Base-by-base conservation (phyloP, 2,113 vertebrate species). In the Ciconia boyciana region DNA sequence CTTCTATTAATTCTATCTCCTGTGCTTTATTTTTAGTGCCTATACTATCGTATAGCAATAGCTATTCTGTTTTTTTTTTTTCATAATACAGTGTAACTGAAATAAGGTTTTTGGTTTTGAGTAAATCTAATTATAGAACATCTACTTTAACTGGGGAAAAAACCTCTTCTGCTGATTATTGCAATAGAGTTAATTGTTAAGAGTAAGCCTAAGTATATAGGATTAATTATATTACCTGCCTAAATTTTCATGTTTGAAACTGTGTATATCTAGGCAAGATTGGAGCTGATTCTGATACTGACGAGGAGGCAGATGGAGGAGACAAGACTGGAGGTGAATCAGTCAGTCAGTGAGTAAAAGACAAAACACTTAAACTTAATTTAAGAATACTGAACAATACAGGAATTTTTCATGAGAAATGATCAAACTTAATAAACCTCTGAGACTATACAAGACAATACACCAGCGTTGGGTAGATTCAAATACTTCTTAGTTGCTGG, bases 331-430 rank as follows among this genome's bases (percentile, higher is more conserved):
- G 93, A 91, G 87, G 96, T 60, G 98, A 98, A 92, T 90, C 97
- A 93, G 90, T 98, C 95, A 98, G 96, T 97, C 98, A 99, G 99
- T 99, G 97, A 99, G 99, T 99, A 96, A 92, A 97, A 97, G 93
- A 89, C 13, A 57, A 87, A 85, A 82, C 44, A 25, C 39, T 89
- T 94, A 52, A 66, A 51, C 26, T 28, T 94, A 49, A 83, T 55
- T 69, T 46, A 61, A 75, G 54, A 54, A 28, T 52, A 31, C 11
- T 65, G 41, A 72, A 62, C 34, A 68, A 36, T 49, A 36, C 24
- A 54, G 21, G 43, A 41, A 26, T 91, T 91, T 95, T 79, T 88
- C 10, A 17, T 34, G 52, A 91, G 24, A 81, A 84, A 29, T 84
- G 1, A 58, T 88, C 20, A 70, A 46, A 29, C 15, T 76, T 76